Conservation (phyloP, 1,140 invertebrate species). For the Mya arenaria region DNA sequence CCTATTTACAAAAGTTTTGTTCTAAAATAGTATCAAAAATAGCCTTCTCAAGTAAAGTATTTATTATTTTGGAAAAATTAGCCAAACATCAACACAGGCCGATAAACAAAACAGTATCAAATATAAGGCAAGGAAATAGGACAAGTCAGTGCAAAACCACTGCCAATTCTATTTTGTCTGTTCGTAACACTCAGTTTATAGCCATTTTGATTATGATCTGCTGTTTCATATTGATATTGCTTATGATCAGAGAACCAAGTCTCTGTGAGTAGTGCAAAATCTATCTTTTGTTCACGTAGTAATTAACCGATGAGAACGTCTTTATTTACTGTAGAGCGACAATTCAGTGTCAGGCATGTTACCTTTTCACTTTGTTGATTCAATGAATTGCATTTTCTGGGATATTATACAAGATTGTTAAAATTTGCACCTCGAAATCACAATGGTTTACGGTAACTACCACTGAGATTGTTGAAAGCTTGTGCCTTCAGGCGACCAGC, state of each 20-base stretch:
- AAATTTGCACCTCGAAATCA: too few relatives aligned
- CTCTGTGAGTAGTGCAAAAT: background rate
- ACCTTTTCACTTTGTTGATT: background rate
- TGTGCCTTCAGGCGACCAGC: too few relatives aligned
- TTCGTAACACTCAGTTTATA: background rate
- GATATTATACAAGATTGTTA: too few relatives aligned
- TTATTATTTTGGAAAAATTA: too few relatives aligned
- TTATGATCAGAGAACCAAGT: background rate
- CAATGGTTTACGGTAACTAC: too few relatives aligned
- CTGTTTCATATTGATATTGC: background rate
- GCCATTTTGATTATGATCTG: slow-evolving; percentile 4
- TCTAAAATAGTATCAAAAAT: too few relatives aligned
- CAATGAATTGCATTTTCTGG: background rate
- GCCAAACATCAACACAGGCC: too few relatives aligned
- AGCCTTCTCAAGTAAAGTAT: too few relatives aligned
- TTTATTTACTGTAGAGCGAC: background rate
- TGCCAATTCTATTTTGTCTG: background rate
- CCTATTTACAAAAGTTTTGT: too few relatives aligned
- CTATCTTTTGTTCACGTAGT: background rate
- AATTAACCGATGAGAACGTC: slow-evolving; percentile 2
- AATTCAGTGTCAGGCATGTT: background rate
- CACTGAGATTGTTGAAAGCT: too few relatives aligned
- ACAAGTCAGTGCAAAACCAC: background rate
- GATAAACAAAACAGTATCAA: too few relatives aligned
- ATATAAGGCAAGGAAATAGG: too few relatives aligned